Conservation (phyloP, 1,140 invertebrate species). For the Drosophila nigrodunni region DNA sequence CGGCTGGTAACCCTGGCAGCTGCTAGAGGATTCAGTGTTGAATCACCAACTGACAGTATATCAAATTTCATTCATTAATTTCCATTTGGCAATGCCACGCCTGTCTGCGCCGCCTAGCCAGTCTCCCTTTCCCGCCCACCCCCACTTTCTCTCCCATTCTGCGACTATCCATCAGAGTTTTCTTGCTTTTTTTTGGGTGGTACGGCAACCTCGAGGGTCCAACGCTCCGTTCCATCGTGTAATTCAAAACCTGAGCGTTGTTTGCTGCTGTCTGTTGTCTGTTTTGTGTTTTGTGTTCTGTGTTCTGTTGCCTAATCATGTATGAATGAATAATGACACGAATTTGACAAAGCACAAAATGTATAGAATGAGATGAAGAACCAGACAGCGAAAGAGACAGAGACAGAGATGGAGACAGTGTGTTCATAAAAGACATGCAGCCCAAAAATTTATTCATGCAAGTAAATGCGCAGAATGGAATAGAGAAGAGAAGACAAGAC, state of each 20-base stretch:
- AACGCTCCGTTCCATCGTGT: constrained; percentile 49
- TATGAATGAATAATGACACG: constrained; percentile 83
- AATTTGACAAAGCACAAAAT: constrained; percentile 80
- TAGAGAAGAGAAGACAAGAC: constrained; percentile 42
- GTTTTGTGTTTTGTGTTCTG: constrained; percentile 57
- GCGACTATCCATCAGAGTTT: constrained; percentile 44
- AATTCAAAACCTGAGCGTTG: constrained; percentile 72
- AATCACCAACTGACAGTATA: constrained; percentile 65
- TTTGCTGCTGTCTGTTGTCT: constrained; percentile 54
- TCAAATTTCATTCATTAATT: constrained; percentile 84
- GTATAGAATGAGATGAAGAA: constrained; percentile 24
- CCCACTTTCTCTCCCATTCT: background rate
- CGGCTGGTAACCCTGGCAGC: constrained; percentile 32
- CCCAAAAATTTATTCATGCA: constrained; percentile 77
- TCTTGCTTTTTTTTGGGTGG: background rate
- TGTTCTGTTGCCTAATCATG: constrained; percentile 76
- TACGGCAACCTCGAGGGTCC: constrained; percentile 27
- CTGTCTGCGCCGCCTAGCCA: constrained; percentile 53
- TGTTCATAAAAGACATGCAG: constrained; percentile 67
- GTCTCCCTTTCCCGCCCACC: background rate
- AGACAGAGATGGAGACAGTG: background rate
- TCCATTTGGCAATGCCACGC: constrained; percentile 81
- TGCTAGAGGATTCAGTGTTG: constrained; percentile 4
- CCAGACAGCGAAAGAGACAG: constrained; percentile 2
- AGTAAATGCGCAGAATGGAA: constrained; percentile 68